Conservation (phyloP, 1,140 invertebrate genomes). For the Bombus picipes region DNA sequence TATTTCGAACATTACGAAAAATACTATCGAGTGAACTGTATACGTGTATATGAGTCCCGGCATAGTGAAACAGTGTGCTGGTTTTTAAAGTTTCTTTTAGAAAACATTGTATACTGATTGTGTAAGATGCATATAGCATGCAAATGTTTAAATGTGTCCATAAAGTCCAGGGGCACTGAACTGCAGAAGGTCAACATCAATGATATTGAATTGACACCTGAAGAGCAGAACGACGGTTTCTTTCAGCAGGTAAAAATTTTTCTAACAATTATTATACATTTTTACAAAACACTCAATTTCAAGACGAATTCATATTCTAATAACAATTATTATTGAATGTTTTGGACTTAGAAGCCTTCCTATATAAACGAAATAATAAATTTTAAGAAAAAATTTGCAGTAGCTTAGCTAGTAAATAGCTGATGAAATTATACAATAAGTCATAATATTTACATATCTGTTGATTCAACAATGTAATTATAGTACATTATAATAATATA, state of each 20-base stretch:
- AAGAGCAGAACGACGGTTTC: conserved; percentile 77
- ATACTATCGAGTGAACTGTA: not conserved
- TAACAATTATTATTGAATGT: not conserved
- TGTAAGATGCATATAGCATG: conserved; percentile 78
- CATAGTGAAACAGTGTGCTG: conserved; percentile 20
- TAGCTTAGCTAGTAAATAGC: not conserved
- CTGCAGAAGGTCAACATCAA: conserved; percentile 75
- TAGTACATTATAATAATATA: not conserved
- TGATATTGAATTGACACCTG: conserved; percentile 74
- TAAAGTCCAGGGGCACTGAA: conserved; percentile 78
- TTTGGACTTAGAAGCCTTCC: not conserved
- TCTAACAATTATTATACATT: not conserved
- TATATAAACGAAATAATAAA: not conserved
- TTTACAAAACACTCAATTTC: not conserved
- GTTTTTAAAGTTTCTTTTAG: conserved; percentile 38
- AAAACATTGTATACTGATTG: conserved; percentile 33
- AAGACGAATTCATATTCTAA: not conserved
- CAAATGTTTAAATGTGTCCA: conserved; percentile 83
- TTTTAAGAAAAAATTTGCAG: not conserved
- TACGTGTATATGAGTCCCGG: conserved; percentile 28
- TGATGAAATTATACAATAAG: not conserved
- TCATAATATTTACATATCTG: too few relatives aligned
- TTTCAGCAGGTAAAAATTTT: conserved; percentile 77
- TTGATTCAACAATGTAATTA: not conserved
- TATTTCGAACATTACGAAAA: not conserved